Base-by-base conservation (phyloP, 2,113 vertebrate genomes). In the Empidonax alnorum region DNA sequence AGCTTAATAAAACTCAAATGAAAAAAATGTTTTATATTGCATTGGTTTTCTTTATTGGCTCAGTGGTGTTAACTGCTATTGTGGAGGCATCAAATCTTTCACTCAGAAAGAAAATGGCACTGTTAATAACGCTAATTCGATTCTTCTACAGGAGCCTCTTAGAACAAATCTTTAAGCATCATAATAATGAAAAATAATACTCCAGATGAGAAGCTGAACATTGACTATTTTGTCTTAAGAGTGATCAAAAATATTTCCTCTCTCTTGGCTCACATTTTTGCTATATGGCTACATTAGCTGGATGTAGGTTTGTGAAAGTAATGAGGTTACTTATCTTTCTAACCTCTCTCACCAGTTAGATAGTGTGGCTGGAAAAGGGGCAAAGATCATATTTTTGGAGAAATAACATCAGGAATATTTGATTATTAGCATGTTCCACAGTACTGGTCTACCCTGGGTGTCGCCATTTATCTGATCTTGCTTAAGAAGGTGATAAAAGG, bases 401-500 rank as follows among this genome's bases (percentile, higher is more conserved):
- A 71, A 77, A 50, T 52, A 14, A 52, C 66, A 75, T 49, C 15
- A 39, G n/a, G 24, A 83, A 44, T 28, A 75, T 58, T 66, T 69
- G 55, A 53, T 18, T 67, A 49, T 31, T 47, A 35, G 10, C 12
- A 8, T 30, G 2, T 71, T 69, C 15, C 55, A 30, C 15, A 37
- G 4, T 42, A 22, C 20, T 6, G 1, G 6, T 42, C 25, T 11
- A 52, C 23, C 14, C 25, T 37, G 20, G 3, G 5, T 52, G 3
- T 33, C 78, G 50, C 23, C 14, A 24, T 46, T 68, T 90, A 25
- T 71, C 15, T 35, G 13, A 52, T 62, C 8, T 23, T 67, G 24
- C 30, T 69, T 42, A 33, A 71, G 33, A 68, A 33, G 23, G 6
- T 15, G 15, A 52, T n/a, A 46, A 59, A 77, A 15, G 14, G 66